Percentiles rank a stretch among this genome's conserved stretches.
Evolutionary conservation across 2,797 vertebrate genomes (phyloP).

Genomic region (Lates japonicus): DNA sequence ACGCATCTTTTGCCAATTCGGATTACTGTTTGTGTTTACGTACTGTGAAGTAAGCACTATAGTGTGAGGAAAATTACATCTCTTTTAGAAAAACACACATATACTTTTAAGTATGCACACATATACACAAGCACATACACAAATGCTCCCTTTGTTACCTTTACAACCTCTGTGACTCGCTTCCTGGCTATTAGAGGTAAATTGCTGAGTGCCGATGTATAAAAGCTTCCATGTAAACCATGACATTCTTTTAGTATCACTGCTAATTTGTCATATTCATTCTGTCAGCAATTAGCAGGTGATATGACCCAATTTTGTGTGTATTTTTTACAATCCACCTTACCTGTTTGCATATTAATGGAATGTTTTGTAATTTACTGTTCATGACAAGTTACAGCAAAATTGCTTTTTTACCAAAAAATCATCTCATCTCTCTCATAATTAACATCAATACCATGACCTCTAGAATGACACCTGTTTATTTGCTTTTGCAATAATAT

Average conservation of each 20-base stretch:
- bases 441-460: conserved; percentile 65
- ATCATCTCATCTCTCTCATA: conserved; percentile 57
- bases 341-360: conserved; percentile 71
- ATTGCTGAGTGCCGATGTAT: conserved; percentile 62
- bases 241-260: conserved; percentile 72
- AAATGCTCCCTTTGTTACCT: conserved; percentile 33
- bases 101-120: not conserved
- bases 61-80: conserved; percentile 21
- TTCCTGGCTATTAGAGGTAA: conserved; percentile 67
- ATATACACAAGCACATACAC: not conserved
- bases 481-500: conserved; percentile 47
- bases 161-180: conserved; percentile 68
- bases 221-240: conserved; percentile 66
- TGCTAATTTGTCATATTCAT: conserved; percentile 74
- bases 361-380: conserved; percentile 55
- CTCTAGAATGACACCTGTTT: conserved; percentile 49
- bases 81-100: conserved; percentile 21
- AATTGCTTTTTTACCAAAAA: conserved; percentile 60
- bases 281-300: conserved; percentile 74
- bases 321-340: conserved; percentile 52
- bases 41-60: not conserved
- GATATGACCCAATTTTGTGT: conserved; percentile 65
- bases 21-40: conserved; percentile 1
- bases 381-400: conserved; percentile 57
- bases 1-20: not conserved